Conservation (phyloP, 1,140 invertebrate species). For the Phenacoccus solenopsis region DNA sequence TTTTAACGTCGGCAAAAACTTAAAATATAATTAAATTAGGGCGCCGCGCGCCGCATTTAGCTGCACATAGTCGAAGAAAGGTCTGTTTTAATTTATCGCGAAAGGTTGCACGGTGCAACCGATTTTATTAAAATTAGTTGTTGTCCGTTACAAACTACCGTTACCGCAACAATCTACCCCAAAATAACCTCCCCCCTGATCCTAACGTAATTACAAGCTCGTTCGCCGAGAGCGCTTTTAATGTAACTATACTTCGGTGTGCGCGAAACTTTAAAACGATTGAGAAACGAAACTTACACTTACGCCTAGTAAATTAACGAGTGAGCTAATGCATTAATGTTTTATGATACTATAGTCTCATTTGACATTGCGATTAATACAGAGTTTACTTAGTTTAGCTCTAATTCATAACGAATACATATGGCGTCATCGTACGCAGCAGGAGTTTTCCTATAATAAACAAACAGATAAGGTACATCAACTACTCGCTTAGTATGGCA, state of each 20-base stretch:
- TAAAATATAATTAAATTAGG: background rate
- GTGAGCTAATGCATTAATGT: background rate
- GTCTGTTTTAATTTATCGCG: background rate
- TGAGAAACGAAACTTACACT: background rate
- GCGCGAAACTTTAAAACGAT: background rate
- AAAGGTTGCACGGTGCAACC: background rate
- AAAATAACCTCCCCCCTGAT: background rate
- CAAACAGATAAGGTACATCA: no score
- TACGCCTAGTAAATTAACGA: background rate
- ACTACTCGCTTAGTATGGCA: no score
- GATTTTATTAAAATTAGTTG: constrained; percentile 1
- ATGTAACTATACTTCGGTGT: background rate
- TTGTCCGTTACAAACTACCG: background rate
- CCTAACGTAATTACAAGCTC: background rate
- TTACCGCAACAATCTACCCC: background rate
- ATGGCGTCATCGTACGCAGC: no score
- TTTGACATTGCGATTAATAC: constrained; percentile 2
- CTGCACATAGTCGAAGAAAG: no score
- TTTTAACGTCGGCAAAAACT: no score
- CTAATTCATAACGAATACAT: background rate
- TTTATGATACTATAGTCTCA: constrained; percentile 2
- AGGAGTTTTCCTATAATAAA: no score
- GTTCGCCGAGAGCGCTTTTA: background rate
- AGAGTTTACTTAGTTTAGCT: background rate
- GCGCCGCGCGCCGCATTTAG: no score